phyloP scores from a whole-genome alignment of 2,113 vertebrate genomes.

The Haliaeetus leucogaster region DNA sequence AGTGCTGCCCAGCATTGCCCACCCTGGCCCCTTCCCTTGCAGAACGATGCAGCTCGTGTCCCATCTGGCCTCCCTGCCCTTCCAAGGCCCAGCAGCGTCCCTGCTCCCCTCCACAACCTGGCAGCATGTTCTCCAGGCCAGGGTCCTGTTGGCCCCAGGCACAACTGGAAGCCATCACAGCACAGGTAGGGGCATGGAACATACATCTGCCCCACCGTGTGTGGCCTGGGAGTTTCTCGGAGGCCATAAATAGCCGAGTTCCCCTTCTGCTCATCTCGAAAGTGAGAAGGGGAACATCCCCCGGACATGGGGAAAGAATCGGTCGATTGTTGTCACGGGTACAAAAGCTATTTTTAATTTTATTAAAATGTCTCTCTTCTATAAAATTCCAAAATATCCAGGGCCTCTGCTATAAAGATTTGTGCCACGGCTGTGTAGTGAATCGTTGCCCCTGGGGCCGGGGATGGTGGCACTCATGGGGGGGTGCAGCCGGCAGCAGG shows the following conservation, averaged over 20 bases:
- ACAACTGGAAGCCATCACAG: rapidly evolving
- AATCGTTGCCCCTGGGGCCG: rapidly evolving
- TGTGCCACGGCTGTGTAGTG: rapidly evolving
- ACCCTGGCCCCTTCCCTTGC: background rate
- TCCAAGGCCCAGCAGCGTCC: too few relatives aligned
- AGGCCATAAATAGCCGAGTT: background rate
- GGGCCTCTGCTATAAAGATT: background rate
- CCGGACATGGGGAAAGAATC: background rate
- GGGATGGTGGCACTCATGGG: background rate
- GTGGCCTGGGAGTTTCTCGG: background rate
- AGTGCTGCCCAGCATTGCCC: background rate
- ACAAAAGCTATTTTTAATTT: slow-evolving; percentile 39
- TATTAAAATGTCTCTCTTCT: background rate
- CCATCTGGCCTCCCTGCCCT: background rate
- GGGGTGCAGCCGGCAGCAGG: background rate
- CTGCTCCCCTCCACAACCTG: background rate
- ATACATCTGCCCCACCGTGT: rapidly evolving
- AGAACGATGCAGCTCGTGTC: background rate
- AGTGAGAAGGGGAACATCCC: slow-evolving; percentile 18
- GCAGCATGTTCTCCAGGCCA: background rate
- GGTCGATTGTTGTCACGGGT: rapidly evolving
- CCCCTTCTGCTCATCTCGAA: background rate
- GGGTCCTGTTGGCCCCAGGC: rapidly evolving
- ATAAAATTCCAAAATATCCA: background rate
- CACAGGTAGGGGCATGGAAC: background rate